These are phyloP conservation scores for Gonatopus flavifemur DNA, from an alignment of 1,140 invertebrate species.

Conservation along the genomic window DNA sequence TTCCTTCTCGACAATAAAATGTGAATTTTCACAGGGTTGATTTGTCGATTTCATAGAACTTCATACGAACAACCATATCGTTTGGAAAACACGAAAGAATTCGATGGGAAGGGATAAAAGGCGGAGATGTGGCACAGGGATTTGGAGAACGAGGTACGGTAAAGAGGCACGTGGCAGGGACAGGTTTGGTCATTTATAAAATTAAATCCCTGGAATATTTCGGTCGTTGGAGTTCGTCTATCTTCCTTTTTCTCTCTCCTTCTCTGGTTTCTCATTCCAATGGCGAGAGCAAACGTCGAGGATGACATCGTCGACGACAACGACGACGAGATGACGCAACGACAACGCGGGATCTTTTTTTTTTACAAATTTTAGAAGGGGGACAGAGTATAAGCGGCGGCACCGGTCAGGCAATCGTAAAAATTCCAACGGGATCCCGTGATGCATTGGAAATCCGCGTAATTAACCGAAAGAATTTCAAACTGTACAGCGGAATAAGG, in stretches of 20 bases:
- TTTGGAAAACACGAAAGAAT: neutral
- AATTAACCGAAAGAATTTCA: conserved; percentile 54
- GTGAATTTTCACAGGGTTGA: no score
- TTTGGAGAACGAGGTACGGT: no score
- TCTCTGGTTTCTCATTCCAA: no score
- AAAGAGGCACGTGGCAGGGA: conserved; percentile 27
- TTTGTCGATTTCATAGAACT: no score
- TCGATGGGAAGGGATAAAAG: conserved; percentile 13
- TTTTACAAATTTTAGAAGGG: no score
- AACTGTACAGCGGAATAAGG: conserved; percentile 24
- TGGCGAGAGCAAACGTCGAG: no score
- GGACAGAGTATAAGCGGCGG: conserved; percentile 10
- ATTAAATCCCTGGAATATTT: conserved; percentile 46
- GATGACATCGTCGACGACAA: no score
- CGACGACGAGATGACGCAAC: neutral
- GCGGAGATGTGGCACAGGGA: no score
- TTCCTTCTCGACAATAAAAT: no score
- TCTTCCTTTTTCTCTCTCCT: no score
- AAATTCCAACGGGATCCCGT: conserved; percentile 49
- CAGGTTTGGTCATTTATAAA: conserved; percentile 39
- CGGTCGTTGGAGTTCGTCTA: conserved; percentile 36
- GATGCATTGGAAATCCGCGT: conserved; percentile 50
- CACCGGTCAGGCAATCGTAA: conserved; percentile 37
- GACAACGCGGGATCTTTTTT: neutral
- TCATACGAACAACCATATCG: no score